Evolutionary conservation across 2,797 vertebrate species (phyloP).

Genomic region (Threskiornis aethiopicus): DNA sequence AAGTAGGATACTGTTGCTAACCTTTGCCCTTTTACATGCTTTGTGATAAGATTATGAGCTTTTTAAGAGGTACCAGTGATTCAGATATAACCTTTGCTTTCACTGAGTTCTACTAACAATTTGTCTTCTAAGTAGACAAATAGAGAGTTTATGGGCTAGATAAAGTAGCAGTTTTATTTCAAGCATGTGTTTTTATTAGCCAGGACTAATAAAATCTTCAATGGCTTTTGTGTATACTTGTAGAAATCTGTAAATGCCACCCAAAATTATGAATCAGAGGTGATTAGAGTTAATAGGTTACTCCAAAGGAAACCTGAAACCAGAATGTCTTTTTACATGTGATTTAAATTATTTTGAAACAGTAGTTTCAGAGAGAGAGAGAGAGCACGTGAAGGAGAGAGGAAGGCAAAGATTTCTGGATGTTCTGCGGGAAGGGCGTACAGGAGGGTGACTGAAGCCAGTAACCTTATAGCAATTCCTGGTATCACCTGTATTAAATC

Average conservation of each 20-base stretch:
- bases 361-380: conserved; percentile 34
- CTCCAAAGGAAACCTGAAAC: conserved; percentile 46
- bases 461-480: not conserved
- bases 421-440: not conserved
- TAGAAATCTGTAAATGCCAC: conserved; percentile 58
- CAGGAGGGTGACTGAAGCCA: not conserved
- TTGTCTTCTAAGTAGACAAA: conserved; percentile 42
- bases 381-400: not conserved
- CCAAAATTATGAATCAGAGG: conserved; percentile 48
- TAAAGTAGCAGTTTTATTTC: conserved; percentile 50
- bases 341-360: conserved; percentile 62
- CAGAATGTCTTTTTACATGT: not conserved
- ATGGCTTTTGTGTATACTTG: conserved; percentile 35
- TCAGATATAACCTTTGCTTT: conserved; percentile 41
- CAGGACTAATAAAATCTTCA: conserved; percentile 64
- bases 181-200: conserved; percentile 63
- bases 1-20: not conserved
- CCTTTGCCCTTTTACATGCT: conserved; percentile 55
- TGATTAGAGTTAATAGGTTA: conserved; percentile 30
- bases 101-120: conserved; percentile 25
- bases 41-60: conserved; percentile 72
- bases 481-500: not conserved
- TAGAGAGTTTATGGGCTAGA: conserved; percentile 34
- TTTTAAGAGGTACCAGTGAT: conserved; percentile 37
- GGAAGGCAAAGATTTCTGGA: not conserved